Evolutionary conservation across 2,113 vertebrate genomes (phyloP), one percentile per base, ranked within the genome.

Genomic region (Puma concolor): DNA sequence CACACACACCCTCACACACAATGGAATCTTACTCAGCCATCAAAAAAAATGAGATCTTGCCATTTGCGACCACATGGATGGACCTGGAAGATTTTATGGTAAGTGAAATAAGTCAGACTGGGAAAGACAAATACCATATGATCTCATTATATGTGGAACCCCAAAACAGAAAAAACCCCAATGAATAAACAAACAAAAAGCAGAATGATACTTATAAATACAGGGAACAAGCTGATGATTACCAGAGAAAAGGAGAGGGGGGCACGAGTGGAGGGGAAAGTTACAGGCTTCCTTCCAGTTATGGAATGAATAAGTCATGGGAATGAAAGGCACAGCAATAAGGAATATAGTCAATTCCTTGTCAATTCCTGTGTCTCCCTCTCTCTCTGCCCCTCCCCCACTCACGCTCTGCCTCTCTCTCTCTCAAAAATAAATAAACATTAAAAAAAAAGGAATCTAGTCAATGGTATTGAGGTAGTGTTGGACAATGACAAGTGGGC

Each of bases 401-500:
- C 54, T 57, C 54, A 57, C 54, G 4, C 54, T 2, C 54, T 57
- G 17, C 19, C 54, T 57, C 54, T 57, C 54, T 54, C 54, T 54
- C 54, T 57, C 54, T 21, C 54, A 54, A 54, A 57, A 57, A 57
- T 57, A 50, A 50, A 14, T 50, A 57, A 57, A 57, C 54, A 57
- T 7, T 57, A 57, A 19, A 57, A 57, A 52, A 57, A 57, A 29
- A 44, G 25, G 72, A 76, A 44, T 16, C 27, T 7, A 29, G 14
- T 76, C 72, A 44, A 14, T 14, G 13, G 38, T 27, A 4, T 38
- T 16, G 25, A 29, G 9, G 44, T 9, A 44, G 41, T 2, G 15
- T 4, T 4, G 7, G 15, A 9, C 15, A 25, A 13, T 16, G 38
- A 15, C 3, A 16, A 13, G 1, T 2, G 41, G 38, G 72, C 25